A percentile compares a stretch with the other conserved stretches of the same genome.
phyloP scores from a whole-genome alignment of 2,797 vertebrate genomes.

The Lacerta bilineata region DNA sequence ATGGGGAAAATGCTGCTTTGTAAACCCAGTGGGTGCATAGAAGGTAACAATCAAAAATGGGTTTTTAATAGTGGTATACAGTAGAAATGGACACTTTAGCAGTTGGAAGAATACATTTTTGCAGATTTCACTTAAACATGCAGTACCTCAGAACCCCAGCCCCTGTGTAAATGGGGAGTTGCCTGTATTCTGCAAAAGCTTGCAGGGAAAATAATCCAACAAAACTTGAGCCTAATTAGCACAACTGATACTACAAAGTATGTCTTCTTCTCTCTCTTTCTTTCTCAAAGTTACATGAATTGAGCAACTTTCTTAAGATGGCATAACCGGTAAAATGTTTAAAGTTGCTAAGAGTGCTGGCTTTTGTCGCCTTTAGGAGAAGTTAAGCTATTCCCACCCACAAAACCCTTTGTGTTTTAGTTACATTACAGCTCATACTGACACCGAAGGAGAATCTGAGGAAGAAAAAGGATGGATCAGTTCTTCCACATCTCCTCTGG shows the following conservation, averaged over 20 bases:
- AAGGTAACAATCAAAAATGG: neutral
- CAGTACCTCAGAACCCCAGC: too few relatives aligned
- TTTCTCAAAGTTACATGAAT: neutral
- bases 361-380: conserved; percentile 36
- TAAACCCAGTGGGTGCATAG: neutral
- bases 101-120: too few relatives aligned
- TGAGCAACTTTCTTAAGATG: neutral
- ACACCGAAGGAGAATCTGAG: conserved; percentile 81
- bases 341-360: conserved; percentile 1
- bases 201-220: neutral
- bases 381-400: neutral
- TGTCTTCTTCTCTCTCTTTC: neutral
- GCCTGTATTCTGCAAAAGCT: neutral
- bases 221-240: conserved; percentile 1
- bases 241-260: neutral
- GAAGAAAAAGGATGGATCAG: conserved; percentile 66
- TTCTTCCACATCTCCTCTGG: conserved; percentile 47
- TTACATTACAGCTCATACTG: conserved; percentile 93
- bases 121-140: too few relatives aligned
- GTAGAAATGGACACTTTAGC: too few relatives aligned
- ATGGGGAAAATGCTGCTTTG: neutral
- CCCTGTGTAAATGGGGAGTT: too few relatives aligned
- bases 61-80: too few relatives aligned
- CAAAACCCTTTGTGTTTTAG: conserved; percentile 79
- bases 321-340: conserved; percentile 7